Conservation (phyloP, 2,113 vertebrate genomes). For the Chaenogobius annularis region DNA sequence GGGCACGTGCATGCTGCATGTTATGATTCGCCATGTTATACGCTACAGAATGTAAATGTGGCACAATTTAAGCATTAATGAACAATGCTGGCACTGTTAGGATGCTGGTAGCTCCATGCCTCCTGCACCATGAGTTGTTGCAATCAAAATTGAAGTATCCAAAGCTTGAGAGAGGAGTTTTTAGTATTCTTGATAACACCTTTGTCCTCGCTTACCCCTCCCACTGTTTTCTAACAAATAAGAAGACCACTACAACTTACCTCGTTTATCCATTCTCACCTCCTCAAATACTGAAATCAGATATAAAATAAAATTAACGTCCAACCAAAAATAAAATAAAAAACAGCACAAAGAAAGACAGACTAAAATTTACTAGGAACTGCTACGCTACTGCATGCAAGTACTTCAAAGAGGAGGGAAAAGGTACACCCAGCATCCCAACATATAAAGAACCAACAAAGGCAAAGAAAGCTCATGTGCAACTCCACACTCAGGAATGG, state of each 20-base stretch:
- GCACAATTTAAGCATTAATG: slow-evolving; percentile 20
- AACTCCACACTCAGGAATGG: slow-evolving; percentile 49
- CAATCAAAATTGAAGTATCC: slow-evolving; percentile 13
- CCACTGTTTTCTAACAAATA: slow-evolving; percentile 51
- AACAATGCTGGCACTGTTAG: slow-evolving; percentile 66
- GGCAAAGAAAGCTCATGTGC: slow-evolving; percentile 27
- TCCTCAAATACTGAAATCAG: slow-evolving; percentile 80
- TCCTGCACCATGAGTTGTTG: slow-evolving; percentile 32
- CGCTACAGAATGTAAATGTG: slow-evolving; percentile 35
- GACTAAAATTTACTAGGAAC: slow-evolving; percentile 15
- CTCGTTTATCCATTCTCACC: slow-evolving; percentile 74
- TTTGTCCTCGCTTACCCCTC: slow-evolving; percentile 23
- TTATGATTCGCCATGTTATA: slow-evolving; percentile 47
- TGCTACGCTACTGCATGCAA: slow-evolving; percentile 69
- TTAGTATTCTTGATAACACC: slow-evolving; percentile 17
- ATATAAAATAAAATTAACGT: slow-evolving; percentile 76
- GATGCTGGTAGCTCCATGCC: slow-evolving; percentile 71
- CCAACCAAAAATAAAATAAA: slow-evolving; percentile 50
- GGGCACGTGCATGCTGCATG: slow-evolving; percentile 50
- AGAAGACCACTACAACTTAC: slow-evolving; percentile 72
- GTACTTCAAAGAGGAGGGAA: slow-evolving; percentile 49
- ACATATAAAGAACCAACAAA: slow-evolving; percentile 48
- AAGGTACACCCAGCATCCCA: slow-evolving; percentile 74
- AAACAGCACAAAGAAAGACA: slow-evolving; percentile 17
- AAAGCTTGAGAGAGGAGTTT: slow-evolving; percentile 32